Evolutionary conservation across 2,797 vertebrate species (phyloP), one percentile per base, ranked within the genome.

Genomic region (Helicolenus hilgendorfi): DNA sequence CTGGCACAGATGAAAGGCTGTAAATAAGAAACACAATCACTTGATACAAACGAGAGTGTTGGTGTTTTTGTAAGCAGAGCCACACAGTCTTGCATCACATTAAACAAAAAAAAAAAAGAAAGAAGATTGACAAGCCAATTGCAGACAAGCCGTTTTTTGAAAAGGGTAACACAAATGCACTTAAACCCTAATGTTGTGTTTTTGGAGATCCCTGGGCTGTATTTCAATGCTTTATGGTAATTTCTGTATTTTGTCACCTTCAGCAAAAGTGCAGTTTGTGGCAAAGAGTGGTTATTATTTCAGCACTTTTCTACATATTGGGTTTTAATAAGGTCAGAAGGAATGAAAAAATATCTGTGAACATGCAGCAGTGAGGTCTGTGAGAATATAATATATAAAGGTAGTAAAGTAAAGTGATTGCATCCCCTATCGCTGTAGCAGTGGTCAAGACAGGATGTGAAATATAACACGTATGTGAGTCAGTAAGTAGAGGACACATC

Each of bases 1-100:
- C 76, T 58, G 36, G 7, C 35, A 14, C 59, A 65, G 77, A 85
- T 77, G 72, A 83, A 72, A 83, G 22, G 65, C 77, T 63, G 72
- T 83, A 81, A 80, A 89, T 85, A 67, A 72, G 60, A 78, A 84
- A 75, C 53, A 72, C 64, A 75, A 69, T 86, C 77, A 31, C 72
- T 73, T 63, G 27, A 59, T 70, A 7, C 45, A 62, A 73, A 81
- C 58, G 73, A 35, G 20, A 56, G 36, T 58, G 58, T 15, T 15
- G 15, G 26, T 65, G 53, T 70, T 70, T 58, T 56, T 70, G 26
- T 59, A 36, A 72, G 63, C 63, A 18, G 18, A 76, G 77, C 41
- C 9, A 11, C 45, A 62, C 27, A 56, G 4, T 45, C 31, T 77
- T 22, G 22, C 72, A 53, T 72, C 36, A 27, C 15, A 49, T 33